Conservation (phyloP, 2,113 vertebrate genomes). For the Malaclemys terrapin region DNA sequence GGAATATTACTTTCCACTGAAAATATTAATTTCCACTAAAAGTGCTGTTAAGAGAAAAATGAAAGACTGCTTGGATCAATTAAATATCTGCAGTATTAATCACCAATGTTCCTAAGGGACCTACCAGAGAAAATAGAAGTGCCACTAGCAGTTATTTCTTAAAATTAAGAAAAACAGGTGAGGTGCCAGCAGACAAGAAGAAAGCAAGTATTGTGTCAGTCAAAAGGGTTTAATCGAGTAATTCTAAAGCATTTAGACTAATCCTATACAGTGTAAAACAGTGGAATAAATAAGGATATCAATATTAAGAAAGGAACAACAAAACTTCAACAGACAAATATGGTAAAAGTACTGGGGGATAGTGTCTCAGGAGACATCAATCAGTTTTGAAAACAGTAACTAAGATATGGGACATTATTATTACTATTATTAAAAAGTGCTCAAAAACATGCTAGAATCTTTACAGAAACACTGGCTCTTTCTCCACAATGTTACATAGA, state of each 20-base stretch:
- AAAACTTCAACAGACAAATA: background rate
- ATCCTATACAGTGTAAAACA: background rate
- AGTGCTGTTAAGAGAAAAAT: background rate
- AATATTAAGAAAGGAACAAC: background rate
- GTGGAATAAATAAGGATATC: background rate
- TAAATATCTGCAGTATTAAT: slow-evolving; percentile 23
- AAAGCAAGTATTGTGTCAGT: background rate
- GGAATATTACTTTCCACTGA: slow-evolving; percentile 7
- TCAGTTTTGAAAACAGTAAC: background rate
- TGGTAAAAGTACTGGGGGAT: background rate
- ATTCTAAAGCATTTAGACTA: background rate
- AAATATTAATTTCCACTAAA: slow-evolving; percentile 7
- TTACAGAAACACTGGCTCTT: background rate
- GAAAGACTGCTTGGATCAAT: background rate
- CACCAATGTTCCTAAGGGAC: slow-evolving; percentile 24
- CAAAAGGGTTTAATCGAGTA: background rate
- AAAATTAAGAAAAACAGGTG: background rate
- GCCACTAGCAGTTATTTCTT: background rate
- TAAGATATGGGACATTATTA: background rate
- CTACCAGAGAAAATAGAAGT: slow-evolving; percentile 29
- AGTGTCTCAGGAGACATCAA: background rate
- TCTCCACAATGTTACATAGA: background rate
- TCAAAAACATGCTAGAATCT: background rate
- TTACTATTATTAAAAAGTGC: background rate
- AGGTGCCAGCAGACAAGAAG: background rate